These are phyloP conservation scores for Trissolcus japonicus DNA, from an alignment of 2,888 invertebrate species.

Conservation along the genomic window DNA sequence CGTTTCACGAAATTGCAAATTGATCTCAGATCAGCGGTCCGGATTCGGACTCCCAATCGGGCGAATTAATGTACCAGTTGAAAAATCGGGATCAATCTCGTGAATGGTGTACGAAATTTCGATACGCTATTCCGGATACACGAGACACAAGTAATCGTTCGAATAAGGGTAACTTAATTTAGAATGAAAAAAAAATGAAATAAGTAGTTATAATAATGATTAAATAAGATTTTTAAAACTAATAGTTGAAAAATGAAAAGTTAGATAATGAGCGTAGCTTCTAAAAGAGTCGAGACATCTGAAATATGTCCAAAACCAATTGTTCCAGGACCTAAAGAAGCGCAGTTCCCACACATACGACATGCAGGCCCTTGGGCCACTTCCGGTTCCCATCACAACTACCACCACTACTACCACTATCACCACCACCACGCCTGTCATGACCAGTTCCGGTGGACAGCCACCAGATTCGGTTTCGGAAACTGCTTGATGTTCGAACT, in stretches of 20 bases:
- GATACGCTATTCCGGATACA: conserved; percentile 16
- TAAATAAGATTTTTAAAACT: conserved; percentile 2
- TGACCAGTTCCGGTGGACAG: conserved; percentile 73
- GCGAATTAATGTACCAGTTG: conserved; percentile 1
- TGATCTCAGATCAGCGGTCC: conserved; percentile 17
- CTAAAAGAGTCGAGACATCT: conserved; percentile 59
- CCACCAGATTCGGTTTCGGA: conserved; percentile 69
- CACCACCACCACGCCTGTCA: conserved; percentile 70
- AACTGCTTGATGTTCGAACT: conserved; percentile 72
- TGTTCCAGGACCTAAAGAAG: conserved; percentile 76
- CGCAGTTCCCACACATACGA: conserved; percentile 76
- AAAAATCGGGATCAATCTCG: neutral
- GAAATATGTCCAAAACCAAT: conserved; percentile 71
- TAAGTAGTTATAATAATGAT: neutral
- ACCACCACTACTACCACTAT: conserved; percentile 64
- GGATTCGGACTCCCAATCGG: conserved; percentile 6
- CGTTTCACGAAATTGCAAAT: conserved; percentile 18
- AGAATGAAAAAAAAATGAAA: too few species aligned
- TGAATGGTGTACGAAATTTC: conserved; percentile 12
- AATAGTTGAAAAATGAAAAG: too few species aligned
- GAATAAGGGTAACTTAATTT: neutral
- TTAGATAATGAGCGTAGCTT: conserved; percentile 27
- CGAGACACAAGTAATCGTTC: neutral
- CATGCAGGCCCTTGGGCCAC: conserved; percentile 76
- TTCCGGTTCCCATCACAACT: conserved; percentile 70